Conservation (phyloP, 2,888 invertebrate species). For the Hetaerina titia region DNA sequence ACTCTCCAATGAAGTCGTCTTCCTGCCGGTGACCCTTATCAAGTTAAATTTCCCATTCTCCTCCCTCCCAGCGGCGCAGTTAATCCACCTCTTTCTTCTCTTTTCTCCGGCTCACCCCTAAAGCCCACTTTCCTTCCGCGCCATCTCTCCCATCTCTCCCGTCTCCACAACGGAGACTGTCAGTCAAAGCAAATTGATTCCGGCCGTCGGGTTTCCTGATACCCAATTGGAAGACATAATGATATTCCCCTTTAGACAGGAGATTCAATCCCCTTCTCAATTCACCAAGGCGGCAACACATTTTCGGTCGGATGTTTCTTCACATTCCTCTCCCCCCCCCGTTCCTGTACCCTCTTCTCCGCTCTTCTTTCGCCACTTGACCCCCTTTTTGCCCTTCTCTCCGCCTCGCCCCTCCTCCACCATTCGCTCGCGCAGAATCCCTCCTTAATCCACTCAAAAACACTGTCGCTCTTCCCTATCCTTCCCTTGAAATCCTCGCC, state of each 20-base stretch:
- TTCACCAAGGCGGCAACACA: background rate
- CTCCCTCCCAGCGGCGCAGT: background rate
- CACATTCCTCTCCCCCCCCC: background rate
- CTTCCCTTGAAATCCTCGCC: no score
- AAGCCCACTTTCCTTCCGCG: background rate
- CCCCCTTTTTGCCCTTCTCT: background rate
- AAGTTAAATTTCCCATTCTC: background rate
- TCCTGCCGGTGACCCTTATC: background rate
- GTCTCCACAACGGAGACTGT: background rate
- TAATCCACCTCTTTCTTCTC: background rate
- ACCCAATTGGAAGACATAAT: constrained; percentile 44
- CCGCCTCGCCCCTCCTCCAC: no score
- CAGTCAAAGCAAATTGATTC: constrained; percentile 44
- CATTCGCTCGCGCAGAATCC: background rate
- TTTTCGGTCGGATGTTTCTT: background rate
- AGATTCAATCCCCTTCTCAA: no score
- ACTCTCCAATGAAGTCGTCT: background rate
- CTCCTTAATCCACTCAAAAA: background rate
- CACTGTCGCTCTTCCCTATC: background rate
- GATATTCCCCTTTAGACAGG: background rate
- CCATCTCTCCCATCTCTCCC: background rate
- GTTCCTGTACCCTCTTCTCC: background rate
- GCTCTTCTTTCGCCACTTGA: background rate
- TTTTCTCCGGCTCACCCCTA: background rate
- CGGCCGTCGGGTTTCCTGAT: constrained; percentile 6